Conservation (phyloP, 2,113 vertebrate genomes). For the Cebus imitator region DNA sequence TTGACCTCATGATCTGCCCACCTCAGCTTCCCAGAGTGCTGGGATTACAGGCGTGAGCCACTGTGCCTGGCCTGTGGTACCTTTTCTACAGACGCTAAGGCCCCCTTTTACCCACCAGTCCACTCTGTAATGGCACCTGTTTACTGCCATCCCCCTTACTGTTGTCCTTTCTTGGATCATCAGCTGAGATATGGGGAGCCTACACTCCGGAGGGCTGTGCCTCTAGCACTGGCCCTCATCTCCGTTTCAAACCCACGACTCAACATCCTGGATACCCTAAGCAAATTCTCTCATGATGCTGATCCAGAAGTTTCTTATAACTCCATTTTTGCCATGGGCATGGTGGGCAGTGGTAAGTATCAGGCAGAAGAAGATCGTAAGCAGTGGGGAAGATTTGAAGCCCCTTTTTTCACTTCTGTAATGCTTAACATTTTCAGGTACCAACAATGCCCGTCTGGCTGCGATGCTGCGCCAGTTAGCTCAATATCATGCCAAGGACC, state of each 20-base stretch:
- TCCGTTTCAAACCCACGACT: constrained; percentile 98
- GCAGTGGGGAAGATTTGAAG: background rate
- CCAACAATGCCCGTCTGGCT: constrained; percentile 96
- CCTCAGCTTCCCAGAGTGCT: too few species aligned
- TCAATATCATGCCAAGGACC: constrained; percentile 99
- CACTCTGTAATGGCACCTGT: background rate
- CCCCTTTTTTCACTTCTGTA: background rate
- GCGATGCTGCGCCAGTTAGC: constrained; percentile 98
- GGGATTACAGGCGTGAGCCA: too few species aligned
- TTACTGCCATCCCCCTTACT: background rate
- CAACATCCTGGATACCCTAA: constrained; percentile 98
- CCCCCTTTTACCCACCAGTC: background rate
- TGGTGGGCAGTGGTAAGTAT: constrained; percentile 98
- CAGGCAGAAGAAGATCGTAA: background rate
- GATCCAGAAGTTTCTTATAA: constrained; percentile 98
- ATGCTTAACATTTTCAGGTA: constrained; percentile 85
- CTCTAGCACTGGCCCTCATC: constrained; percentile 95
- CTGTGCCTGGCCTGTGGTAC: background rate
- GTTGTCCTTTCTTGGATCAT: rapidly evolving
- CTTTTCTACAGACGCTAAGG: background rate
- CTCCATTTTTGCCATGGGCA: constrained; percentile 99
- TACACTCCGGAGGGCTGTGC: constrained; percentile 96
- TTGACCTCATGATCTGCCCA: too few species aligned
- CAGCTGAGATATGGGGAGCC: constrained; percentile 98
- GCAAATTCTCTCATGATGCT: constrained; percentile 98